A percentile compares a stretch with the other conserved stretches of the same genome.
Evolutionary conservation across 2,797 vertebrate genomes (phyloP).

Genomic region (Poeciliopsis gracilis): DNA sequence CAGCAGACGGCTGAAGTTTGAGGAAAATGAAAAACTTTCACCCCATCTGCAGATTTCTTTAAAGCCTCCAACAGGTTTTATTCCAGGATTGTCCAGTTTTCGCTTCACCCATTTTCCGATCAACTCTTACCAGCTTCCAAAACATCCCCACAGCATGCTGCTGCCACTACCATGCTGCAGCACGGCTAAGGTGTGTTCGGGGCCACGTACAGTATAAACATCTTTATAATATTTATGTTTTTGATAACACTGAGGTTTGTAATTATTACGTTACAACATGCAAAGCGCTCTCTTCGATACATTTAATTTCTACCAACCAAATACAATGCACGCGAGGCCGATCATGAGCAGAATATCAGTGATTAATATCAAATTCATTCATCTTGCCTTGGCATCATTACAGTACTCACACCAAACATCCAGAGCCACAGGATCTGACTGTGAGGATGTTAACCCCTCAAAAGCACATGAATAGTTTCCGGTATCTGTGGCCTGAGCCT

Average conservation of each 20-base stretch:
- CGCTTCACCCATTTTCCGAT: not conserved
- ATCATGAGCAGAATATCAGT: not conserved
- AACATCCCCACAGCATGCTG: not conserved
- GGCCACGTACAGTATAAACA: no score
- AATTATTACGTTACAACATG: not conserved
- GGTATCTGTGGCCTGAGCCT: constrained; percentile 31
- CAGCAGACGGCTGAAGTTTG: not conserved
- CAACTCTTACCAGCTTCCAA: not conserved
- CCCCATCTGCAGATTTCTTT: not conserved
- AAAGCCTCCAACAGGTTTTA: not conserved
- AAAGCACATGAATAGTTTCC: constrained; percentile 44
- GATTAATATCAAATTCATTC: not conserved
- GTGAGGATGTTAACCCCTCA: constrained; percentile 21
- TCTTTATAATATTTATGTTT: not conserved
- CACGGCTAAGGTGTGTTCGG: not conserved
- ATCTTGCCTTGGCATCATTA: not conserved
- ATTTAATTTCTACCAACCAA: not conserved
- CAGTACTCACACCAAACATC: constrained; percentile 47
- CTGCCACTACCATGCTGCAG: not conserved
- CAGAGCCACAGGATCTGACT: constrained; percentile 36
- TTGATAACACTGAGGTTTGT: not conserved
- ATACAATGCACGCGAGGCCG: not conserved
- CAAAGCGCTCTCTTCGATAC: not conserved
- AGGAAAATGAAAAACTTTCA: not conserved
- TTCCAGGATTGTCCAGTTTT: not conserved